Conservation (phyloP, 1,140 invertebrate genomes). For the Lepidotrigona ventralis region DNA sequence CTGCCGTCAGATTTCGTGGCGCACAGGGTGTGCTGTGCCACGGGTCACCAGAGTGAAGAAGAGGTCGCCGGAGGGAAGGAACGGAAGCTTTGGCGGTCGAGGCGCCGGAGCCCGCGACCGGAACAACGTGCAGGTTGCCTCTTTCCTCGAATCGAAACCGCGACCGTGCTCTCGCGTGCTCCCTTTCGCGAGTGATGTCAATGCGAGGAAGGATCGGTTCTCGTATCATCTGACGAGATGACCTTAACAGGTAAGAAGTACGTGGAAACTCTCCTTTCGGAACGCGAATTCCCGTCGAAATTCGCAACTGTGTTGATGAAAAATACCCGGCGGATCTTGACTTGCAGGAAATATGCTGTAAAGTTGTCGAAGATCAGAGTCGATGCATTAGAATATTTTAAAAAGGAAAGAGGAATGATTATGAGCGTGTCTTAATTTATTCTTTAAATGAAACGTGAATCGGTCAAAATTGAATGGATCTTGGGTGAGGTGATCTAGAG, state of each 20-base stretch:
- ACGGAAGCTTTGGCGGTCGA: constrained; percentile 45
- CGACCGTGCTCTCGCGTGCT: constrained; percentile 8
- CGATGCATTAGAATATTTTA: background rate
- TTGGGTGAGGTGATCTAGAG: no score
- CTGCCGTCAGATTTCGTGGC: constrained; percentile 72
- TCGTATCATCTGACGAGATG: constrained; percentile 71
- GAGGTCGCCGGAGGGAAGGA: constrained; percentile 38
- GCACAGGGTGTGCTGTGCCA: constrained; percentile 68
- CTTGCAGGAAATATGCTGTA: no score
- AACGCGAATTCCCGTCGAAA: background rate
- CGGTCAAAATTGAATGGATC: background rate
- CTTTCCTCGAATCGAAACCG: constrained; percentile 15
- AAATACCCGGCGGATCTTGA: no score
- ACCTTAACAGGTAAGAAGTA: constrained; percentile 74
- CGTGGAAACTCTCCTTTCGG: background rate
- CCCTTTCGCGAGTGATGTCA: constrained; percentile 67
- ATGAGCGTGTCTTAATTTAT: background rate
- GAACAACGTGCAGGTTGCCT: constrained; percentile 51
- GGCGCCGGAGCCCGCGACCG: constrained; percentile 1
- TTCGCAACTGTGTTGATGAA: background rate
- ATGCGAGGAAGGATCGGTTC: constrained; percentile 60
- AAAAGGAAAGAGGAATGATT: background rate
- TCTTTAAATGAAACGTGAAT: background rate
- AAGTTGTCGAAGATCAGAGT: background rate
- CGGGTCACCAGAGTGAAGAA: constrained; percentile 52